Evolutionary conservation across 1,140 invertebrate genomes (phyloP), one percentile per base, ranked within the genome.

Genomic region (Muscidifurax raptorellus): DNA sequence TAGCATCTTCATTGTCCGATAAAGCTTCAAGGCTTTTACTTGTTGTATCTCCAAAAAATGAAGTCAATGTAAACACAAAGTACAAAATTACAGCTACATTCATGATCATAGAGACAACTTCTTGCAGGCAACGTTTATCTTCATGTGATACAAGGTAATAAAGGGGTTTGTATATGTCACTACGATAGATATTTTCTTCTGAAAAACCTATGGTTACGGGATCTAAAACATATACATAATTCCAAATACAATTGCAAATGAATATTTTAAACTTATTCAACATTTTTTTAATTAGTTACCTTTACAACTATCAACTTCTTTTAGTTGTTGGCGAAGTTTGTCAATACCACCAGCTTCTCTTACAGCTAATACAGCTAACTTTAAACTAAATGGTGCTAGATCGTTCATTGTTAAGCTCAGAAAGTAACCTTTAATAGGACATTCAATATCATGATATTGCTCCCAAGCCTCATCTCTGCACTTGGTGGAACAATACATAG

Each of bases 111-210:
- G 1, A 94, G 89, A 12, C 94, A 92, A 86, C 97, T 93, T 59
- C 52, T n/a, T 2, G 18, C 52, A 59, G 52, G 3, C 52, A 59
- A 22, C 52, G 52, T 88, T 95, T 94, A 4, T 95, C 93, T 28
- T 94, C 93, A 92, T 98, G 97, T 25, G 95, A 95, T 22, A 95
- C 94, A n/a, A 98, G 91, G 85, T 95, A 94, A 87, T 97, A 97
- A 74, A 98, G 91, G 82, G 94, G 89, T 27, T 88, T 90, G 84
- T 94, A 93, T 85, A 93, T 91, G 64, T 94, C 82, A 78, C 94
- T 94, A 82, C 92, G 89, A 74, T 94, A 91, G n/a, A 94, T 89
- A 76, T 92, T 93, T 86, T 92, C 78, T 3, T 75, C 81, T 84
- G 92, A 90, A 82, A 92, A 93, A 36, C 93, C 92, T 83, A 91